Conservation (phyloP, 2,113 vertebrate species). For the Antechinus flavipes region DNA sequence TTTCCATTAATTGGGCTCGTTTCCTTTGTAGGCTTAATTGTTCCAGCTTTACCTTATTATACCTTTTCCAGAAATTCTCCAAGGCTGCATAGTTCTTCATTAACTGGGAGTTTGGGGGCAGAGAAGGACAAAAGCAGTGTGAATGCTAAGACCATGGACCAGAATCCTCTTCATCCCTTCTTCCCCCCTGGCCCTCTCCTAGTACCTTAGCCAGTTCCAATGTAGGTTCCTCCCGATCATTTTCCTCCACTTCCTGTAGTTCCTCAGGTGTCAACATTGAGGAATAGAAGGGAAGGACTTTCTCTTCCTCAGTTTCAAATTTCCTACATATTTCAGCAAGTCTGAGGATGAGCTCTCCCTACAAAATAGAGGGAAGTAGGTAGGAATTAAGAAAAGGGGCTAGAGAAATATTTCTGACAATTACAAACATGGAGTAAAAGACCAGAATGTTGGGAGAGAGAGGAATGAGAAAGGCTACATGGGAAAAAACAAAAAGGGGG, state of each 20-base stretch:
- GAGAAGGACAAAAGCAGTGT: neutral
- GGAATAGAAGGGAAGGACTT: constrained; percentile 89
- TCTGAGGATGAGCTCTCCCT: constrained; percentile 88
- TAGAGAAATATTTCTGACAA: neutral
- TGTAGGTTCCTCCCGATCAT: constrained; percentile 46
- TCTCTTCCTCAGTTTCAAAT: constrained; percentile 90
- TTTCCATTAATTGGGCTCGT: constrained; percentile 68
- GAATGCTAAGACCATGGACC: neutral
- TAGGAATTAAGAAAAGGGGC: constrained; percentile 20
- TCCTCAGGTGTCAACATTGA: constrained; percentile 82
- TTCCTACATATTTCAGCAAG: constrained; percentile 89
- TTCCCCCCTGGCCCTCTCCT: neutral
- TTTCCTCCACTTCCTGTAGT: constrained; percentile 52
- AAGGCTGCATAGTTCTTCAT: constrained; percentile 83
- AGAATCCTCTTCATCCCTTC: neutral
- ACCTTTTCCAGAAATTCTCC: constrained; percentile 90
- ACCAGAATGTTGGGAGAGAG: neutral
- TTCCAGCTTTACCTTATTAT: constrained; percentile 90
- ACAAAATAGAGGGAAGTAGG: neutral
- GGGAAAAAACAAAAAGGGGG: neutral
- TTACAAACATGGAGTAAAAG: neutral
- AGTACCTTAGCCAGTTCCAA: constrained; percentile 81
- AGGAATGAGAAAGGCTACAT: neutral
- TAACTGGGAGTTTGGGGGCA: constrained; percentile 74
- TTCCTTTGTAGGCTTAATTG: constrained; percentile 82